Percentiles rank a stretch among this genome's conserved stretches.
Conservation (phyloP, 2,113 vertebrate species). For the Megaptera novaeangliae region DNA sequence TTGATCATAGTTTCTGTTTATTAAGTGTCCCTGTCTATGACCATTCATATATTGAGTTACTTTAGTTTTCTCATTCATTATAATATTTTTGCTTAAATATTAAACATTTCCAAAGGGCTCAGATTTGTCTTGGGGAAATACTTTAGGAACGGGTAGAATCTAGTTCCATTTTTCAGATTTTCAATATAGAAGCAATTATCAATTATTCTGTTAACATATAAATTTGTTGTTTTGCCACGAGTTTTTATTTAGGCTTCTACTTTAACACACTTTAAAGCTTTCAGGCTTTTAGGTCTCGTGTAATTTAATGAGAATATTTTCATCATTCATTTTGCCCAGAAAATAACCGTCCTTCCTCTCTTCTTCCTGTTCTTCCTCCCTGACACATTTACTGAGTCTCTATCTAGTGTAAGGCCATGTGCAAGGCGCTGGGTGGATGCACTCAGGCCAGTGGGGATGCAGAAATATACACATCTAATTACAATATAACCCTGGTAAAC, state of each 20-base stretch:
- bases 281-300: neutral
- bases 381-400: neutral
- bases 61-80: neutral
- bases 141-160: neutral
- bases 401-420: neutral
- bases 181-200: neutral
- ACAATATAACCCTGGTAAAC: neutral
- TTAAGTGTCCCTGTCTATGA: neutral
- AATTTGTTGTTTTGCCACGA: neutral
- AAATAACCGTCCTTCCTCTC: neutral
- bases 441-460: neutral
- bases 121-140: neutral
- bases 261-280: neutral
- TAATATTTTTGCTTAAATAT: neutral
- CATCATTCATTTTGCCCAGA: neutral
- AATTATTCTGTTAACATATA: neutral
- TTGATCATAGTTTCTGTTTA: neutral
- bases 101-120: neutral
- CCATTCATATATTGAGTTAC: neutral
- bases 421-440: neutral
- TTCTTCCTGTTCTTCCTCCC: neutral
- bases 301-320: slow-evolving; percentile 6
- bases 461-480: neutral
- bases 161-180: neutral
- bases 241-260: neutral